Percentiles rank a stretch among this genome's conserved stretches.
Conservation (phyloP, 2,113 vertebrate species). For the Echinops telfairi region DNA sequence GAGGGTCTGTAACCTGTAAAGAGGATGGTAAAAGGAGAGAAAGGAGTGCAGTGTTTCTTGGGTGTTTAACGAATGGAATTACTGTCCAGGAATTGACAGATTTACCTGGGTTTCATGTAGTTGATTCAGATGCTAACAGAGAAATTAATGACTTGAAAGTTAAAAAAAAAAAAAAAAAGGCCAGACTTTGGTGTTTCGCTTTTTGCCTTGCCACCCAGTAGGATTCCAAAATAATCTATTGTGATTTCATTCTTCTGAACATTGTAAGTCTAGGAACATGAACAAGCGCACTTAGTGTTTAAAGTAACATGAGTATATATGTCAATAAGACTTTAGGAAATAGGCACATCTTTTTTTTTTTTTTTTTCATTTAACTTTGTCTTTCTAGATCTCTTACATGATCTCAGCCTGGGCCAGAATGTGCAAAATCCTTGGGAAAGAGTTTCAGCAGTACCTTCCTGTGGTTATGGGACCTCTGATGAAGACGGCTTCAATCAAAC, state of each 20-base stretch:
- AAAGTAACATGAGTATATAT: neutral
- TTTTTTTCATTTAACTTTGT: neutral
- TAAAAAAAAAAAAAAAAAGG: neutral
- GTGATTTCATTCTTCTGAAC: neutral
- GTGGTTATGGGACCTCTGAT: constrained; percentile 99
- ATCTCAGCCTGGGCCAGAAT: constrained; percentile 99
- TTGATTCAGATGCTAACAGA: no score
- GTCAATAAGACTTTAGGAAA: neutral
- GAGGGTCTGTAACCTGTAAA: neutral
- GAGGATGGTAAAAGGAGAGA: neutral
- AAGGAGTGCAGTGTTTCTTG: neutral
- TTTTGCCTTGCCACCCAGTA: neutral
- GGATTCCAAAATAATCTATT: neutral
- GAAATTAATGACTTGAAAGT: neutral
- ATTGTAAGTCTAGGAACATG: neutral
- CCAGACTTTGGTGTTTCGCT: neutral
- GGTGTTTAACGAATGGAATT: neutral
- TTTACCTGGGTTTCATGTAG: no score
- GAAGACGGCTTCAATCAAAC: constrained; percentile 99
- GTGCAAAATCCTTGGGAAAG: constrained; percentile 99
- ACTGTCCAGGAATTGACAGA: neutral
- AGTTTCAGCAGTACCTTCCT: constrained; percentile 99
- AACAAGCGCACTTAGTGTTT: neutral
- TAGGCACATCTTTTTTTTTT: neutral
- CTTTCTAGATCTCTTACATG: constrained; percentile 98